Conservation (phyloP, 2,113 vertebrate species). For the Cardinalis cardinalis region DNA sequence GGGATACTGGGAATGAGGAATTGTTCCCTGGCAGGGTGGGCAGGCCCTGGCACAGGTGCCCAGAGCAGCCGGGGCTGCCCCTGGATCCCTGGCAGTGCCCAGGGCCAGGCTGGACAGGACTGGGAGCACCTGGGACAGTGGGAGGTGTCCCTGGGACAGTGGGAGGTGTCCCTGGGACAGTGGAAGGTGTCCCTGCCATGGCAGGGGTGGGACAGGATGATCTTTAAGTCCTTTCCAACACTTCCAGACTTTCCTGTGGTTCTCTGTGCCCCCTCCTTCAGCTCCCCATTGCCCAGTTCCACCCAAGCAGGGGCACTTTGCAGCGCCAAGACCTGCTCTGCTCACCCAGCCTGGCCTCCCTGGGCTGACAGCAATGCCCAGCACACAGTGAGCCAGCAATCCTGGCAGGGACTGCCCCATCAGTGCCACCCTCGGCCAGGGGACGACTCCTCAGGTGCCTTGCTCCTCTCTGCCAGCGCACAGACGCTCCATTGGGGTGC, state of each 20-base stretch:
- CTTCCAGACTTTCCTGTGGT: neutral
- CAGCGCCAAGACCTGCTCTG: neutral
- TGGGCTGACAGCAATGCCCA: neutral
- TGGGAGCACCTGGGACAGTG: neutral
- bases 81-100: neutral
- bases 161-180: neutral
- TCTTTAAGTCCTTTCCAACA: neutral
- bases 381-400: fast-evolving
- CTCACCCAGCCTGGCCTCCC: neutral
- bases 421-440: neutral
- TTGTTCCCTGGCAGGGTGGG: fast-evolving
- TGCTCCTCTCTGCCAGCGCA: too few species aligned
- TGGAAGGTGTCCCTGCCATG: neutral
- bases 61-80: neutral
- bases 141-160: too few species aligned
- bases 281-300: neutral
- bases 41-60: neutral
- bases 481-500: fast-evolving
- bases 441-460: neutral
- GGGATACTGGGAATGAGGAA: neutral
- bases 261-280: neutral
- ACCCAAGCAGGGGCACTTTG: neutral
- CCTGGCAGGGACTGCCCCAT: neutral
- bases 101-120: fast-evolving
- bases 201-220: neutral